Base-by-base conservation (phyloP, 2,888 invertebrate species). In the Mesorhabditis belari region DNA sequence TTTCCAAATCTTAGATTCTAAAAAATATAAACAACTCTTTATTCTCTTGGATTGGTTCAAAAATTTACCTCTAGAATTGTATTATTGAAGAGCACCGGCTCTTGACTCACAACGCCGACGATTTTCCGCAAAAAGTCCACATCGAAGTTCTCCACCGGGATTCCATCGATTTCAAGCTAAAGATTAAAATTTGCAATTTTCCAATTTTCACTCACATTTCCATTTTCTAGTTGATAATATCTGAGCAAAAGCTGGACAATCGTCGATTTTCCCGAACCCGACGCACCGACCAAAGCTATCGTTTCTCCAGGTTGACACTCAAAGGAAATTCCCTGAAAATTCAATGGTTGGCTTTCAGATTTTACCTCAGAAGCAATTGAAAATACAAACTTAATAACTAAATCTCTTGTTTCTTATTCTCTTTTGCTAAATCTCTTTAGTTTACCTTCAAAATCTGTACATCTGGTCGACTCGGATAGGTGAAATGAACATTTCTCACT, bases 391-490 rank as follows among this genome's bases (percentile, higher is more conserved):
- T n/a, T n/a, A n/a, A n/a, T n/a, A n/a, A n/a, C n/a, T n/a, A n/a
- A n/a, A n/a, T n/a, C n/a, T n/a, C n/a, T n/a, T n/a, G n/a, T n/a
- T n/a, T n/a, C n/a, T n/a, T n/a, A n/a, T n/a, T n/a, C n/a, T n/a
- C n/a, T n/a, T n/a, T n/a, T n/a, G n/a, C n/a, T n/a, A n/a, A n/a
- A n/a, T n/a, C n/a, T n/a, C n/a, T n/a, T n/a, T n/a, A n/a, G n/a
- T n/a, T 17, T 35, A 35, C 44, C 44, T 35, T 35, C 12, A 35
- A n/a, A 2, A 90, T 88, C 76, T 87, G 85, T 2, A 89, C 87
- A 76, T 89, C 88, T 2, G 86, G 83, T 54, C 91, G 83, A 0
- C 90, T 87, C 0, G 91, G 91, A 80, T 91, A 91, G 61, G 84
- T 85, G 76, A 91, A 91, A 71, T 85, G 83, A 0, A 90, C 86